Conservation (phyloP, 2,113 vertebrate species). For the Oenanthe oenanthe region DNA sequence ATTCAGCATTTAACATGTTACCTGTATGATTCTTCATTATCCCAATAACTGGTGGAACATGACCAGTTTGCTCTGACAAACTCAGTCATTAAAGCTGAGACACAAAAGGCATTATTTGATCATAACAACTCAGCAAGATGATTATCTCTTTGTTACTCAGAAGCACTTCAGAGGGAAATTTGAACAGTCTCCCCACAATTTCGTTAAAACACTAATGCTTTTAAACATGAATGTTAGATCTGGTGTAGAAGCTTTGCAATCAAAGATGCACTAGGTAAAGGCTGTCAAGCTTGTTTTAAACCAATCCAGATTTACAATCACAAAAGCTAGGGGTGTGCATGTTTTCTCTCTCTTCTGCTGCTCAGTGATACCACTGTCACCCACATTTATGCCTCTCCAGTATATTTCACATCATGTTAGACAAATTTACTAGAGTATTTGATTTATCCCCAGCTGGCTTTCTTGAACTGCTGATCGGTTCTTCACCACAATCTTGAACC, state of each 20-base stretch:
- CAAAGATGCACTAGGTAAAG: not conserved
- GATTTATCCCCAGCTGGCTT: not conserved
- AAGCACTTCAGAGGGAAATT: not conserved
- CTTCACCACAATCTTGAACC: not conserved
- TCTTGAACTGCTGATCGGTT: not conserved
- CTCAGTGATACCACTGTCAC: not conserved
- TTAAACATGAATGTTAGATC: not conserved
- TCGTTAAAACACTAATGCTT: not conserved
- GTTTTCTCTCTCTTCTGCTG: not conserved
- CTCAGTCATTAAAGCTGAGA: not conserved
- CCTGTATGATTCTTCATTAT: not conserved
- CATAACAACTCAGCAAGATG: not conserved
- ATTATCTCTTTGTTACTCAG: not conserved
- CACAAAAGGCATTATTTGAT: not conserved
- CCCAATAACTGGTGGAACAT: not conserved
- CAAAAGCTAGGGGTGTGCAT: not conserved
- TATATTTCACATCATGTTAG: not conserved
- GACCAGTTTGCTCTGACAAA: not conserved
- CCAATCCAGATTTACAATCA: not conserved
- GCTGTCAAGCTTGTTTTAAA: not conserved
- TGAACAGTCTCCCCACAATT: not conserved
- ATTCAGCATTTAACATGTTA: not conserved
- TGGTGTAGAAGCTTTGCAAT: not conserved
- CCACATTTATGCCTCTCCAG: not conserved
- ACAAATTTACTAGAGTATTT: not conserved